Percentiles rank a stretch among this genome's conserved stretches.
phyloP scores from a whole-genome alignment of 1,140 invertebrate genomes.

The Meloidogyne chitwoodi region DNA sequence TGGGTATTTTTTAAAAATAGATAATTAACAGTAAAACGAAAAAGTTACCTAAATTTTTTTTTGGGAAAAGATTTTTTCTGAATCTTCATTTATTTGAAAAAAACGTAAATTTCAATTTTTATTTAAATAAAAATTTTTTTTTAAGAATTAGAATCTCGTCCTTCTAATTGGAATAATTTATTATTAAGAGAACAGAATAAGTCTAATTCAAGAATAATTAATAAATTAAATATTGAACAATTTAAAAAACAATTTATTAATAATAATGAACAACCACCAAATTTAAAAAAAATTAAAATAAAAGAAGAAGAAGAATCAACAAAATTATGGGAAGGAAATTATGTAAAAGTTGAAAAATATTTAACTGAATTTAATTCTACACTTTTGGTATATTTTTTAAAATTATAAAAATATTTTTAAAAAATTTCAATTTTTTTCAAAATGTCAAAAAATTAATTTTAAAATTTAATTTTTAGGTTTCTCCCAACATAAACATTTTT shows the following conservation, averaged over 20 bases:
- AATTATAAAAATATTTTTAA: neutral
- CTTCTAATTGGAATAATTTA: neutral
- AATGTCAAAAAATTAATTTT: no score
- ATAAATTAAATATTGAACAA: conserved; percentile 3
- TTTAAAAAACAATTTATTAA: neutral
- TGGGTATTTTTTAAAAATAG: no score
- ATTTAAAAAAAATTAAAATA: neutral
- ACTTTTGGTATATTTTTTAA: conserved; percentile 16
- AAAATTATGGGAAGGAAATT: conserved; percentile 29
- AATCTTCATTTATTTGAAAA: neutral
- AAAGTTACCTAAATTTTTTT: no score
- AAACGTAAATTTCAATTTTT: neutral
- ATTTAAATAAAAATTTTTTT: neutral
- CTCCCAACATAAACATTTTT: conserved; percentile 39
- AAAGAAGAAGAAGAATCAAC: neutral
- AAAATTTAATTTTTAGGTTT: conserved; percentile 36
- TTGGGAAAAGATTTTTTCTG: no score
- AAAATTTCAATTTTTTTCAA: no score
- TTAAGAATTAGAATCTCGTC: neutral
- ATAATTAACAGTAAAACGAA: no score
- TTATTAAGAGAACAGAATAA: neutral
- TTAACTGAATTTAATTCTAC: conserved; percentile 18
- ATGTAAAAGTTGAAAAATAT: conserved; percentile 18
- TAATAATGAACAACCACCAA: no score
- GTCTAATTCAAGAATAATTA: neutral